These are phyloP conservation scores for Taenioides sp. DNA, from an alignment of 2,797 vertebrate genomes.

Conservation along the genomic window DNA sequence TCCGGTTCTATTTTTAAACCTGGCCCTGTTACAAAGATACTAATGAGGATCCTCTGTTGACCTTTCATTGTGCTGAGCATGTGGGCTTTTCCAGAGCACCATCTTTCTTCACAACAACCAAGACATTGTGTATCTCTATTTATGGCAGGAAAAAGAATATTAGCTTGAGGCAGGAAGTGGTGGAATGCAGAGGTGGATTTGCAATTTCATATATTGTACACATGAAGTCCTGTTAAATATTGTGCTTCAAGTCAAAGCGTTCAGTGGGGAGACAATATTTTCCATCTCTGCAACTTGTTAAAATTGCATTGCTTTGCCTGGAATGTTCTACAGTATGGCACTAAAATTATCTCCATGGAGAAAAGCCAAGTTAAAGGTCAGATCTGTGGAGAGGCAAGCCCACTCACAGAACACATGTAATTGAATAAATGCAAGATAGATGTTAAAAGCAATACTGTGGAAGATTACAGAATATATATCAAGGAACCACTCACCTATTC, in stretches of 20 bases:
- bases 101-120: conserved; percentile 23
- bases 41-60: conserved; percentile 36
- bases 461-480: too few species aligned
- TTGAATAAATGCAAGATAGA: too few species aligned
- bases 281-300: not conserved
- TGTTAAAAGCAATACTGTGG: too few species aligned
- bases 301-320: too few species aligned
- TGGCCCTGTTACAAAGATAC: conserved; percentile 25
- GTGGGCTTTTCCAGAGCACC: conserved; percentile 10
- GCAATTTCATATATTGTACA: not conserved
- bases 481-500: too few species aligned
- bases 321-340: too few species aligned
- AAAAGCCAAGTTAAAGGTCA: too few species aligned
- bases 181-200: too few species aligned
- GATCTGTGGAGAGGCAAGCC: too few species aligned
- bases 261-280: not conserved
- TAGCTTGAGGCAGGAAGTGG: conserved; percentile 5
- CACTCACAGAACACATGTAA: too few species aligned
- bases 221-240: not conserved
- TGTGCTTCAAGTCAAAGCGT: not conserved
- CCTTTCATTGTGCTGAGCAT: conserved; percentile 41
- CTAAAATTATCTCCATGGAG: too few species aligned
- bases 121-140: not conserved
- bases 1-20: conserved; percentile 17
- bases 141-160: not conserved